A percentile compares a stretch with the other conserved stretches of the same genome.
Evolutionary conservation across 2,113 vertebrate species (phyloP).

Genomic region (Callocephalon fimbriatum): DNA sequence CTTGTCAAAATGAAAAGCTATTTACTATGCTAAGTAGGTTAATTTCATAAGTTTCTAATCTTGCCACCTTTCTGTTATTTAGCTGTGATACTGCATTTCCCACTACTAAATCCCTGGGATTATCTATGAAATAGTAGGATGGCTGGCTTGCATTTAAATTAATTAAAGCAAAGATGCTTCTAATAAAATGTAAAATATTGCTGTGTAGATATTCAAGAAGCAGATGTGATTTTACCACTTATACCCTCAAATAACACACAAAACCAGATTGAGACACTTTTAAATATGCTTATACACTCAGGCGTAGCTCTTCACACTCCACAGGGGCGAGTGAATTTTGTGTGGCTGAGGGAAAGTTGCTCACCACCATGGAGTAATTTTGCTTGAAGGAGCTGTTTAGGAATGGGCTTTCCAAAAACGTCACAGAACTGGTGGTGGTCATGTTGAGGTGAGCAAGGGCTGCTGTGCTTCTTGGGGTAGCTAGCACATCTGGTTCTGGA

Average conservation of each 20-base stretch:
- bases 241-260: not conserved
- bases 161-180: slow-evolving; percentile 14
- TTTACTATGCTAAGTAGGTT: slow-evolving; percentile 4
- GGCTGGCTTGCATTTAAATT: slow-evolving; percentile 12
- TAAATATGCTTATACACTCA: not conserved
- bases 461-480: not conserved
- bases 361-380: not conserved
- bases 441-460: not conserved
- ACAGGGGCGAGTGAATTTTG: not conserved
- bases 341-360: not conserved
- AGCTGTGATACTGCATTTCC: not conserved
- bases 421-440: rapidly evolving
- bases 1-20: slow-evolving; percentile 13
- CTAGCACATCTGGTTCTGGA: not conserved
- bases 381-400: not conserved
- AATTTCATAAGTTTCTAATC: slow-evolving; percentile 38
- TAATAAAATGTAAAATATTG: not conserved
- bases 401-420: not conserved
- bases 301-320: not conserved
- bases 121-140: not conserved
- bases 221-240: not conserved
- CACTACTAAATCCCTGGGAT: not conserved
- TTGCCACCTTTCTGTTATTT: not conserved
- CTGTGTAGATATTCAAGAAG: not conserved
- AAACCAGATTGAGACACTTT: not conserved